Conservation (phyloP, 1,140 invertebrate genomes). For the Drosophila virilis region DNA sequence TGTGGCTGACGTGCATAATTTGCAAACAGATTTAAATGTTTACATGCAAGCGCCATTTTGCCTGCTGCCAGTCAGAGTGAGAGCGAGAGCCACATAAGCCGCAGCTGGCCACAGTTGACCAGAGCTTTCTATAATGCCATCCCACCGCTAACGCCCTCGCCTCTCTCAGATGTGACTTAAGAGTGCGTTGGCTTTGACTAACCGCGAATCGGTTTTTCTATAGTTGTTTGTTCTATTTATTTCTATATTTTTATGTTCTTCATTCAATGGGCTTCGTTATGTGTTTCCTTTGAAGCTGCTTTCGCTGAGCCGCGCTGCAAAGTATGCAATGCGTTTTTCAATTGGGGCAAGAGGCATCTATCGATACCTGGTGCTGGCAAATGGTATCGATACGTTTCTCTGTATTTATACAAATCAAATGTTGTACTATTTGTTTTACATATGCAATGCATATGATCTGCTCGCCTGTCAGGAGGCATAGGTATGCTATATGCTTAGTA, state of each 20-base stretch:
- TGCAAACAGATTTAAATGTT: slow-evolving; percentile 64
- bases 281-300: neutral
- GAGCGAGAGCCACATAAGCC: slow-evolving; percentile 21
- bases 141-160: neutral
- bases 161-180: neutral
- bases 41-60: slow-evolving; percentile 53
- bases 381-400: neutral
- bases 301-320: neutral
- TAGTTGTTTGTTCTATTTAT: neutral
- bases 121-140: neutral
- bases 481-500: too few relatives aligned
- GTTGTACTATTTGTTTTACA: too few relatives aligned
- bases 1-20: slow-evolving; percentile 55
- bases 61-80: slow-evolving; percentile 5
- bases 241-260: neutral
- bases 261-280: neutral
- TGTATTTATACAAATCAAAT: neutral
- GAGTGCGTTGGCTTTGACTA: slow-evolving; percentile 8
- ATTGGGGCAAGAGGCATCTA: neutral
- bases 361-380: neutral
- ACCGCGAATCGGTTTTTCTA: slow-evolving; percentile 7
- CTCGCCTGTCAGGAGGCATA: too few relatives aligned
- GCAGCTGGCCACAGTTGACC: slow-evolving; percentile 17
- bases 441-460: too few relatives aligned
- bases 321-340: slow-evolving; percentile 8